Evolutionary conservation across 1,140 invertebrate genomes (phyloP), one percentile per base, ranked within the genome.

Genomic region (Drosophila pseudoobscura): DNA sequence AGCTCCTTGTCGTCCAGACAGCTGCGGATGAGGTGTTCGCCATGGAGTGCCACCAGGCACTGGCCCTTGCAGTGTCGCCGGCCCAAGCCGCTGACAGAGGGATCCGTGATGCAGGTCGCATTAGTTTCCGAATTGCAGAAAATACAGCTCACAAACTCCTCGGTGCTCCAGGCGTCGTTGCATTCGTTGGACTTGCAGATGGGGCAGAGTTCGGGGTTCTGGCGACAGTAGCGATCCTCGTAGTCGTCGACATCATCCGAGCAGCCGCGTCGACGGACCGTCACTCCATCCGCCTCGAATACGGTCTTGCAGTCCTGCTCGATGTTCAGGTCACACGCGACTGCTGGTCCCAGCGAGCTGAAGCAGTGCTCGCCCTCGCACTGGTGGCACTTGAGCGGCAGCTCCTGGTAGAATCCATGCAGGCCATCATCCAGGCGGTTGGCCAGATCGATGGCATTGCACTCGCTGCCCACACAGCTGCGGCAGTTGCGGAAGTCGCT

Each of bases 181-280:
- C 90, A 91, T 15, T 91, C 83, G 39, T 90, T 91, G 0, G 90
- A 91, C 59, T 91, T 91, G 68, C 90, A 91, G 6, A 7, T 77
- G 54, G 77, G 73, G 52, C 90, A 91, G 7, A 74, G 46, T 5
- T 71, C 57, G 0, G 77, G 83, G 54, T 90, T 63, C 41, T 66
- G n/a, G 2, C 72, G 62, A 45, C 90, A 91, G 15, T 85, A 83
- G 6, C 59, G 60, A 58, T 91, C 80, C 47, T 89, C 80, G 20
- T 91, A 90, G 54, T 89, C 69, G 11, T 91, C 90, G 24, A 91
- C 90, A 35, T 87, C 83, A 7, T 91, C 85, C 3, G 78, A 35
- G 45, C 90, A 91, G 15, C 90, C 90, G 8, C 90, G 78, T 2
- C 90, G 49, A 0, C 64, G 63, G 11, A 91, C 80, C 0, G 73